phyloP scores from a whole-genome alignment of 2,113 vertebrate species.

The Elachura formosa region DNA sequence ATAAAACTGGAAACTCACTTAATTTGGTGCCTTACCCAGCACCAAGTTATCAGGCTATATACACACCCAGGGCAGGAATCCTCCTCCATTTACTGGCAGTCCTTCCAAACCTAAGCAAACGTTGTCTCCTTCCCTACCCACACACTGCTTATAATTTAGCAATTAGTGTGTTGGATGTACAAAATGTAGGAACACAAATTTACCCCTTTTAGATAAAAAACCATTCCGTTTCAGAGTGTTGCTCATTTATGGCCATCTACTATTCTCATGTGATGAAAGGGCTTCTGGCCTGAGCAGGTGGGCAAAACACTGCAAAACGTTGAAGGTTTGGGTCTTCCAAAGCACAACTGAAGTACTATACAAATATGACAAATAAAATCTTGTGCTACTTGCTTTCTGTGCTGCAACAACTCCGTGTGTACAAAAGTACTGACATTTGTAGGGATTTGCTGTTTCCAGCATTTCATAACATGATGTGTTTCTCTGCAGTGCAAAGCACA shows the following conservation, averaged over 20 bases:
- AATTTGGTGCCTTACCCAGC: background rate
- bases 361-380: background rate
- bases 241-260: background rate
- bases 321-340: background rate
- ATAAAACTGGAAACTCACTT: background rate
- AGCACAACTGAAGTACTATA: background rate
- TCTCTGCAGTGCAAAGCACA: background rate
- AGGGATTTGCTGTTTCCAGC: background rate
- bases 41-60: background rate
- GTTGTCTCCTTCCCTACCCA: background rate
- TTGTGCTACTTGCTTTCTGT: background rate
- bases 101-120: background rate
- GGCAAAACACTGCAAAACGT: background rate
- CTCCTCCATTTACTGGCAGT: background rate
- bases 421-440: background rate
- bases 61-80: background rate
- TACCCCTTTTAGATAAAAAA: background rate
- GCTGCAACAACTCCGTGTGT: accelerated
- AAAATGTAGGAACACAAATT: background rate
- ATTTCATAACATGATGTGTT: background rate
- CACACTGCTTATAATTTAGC: background rate
- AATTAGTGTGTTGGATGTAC: too few species aligned
- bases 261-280: background rate
- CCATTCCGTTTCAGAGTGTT: background rate
- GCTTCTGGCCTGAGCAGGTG: background rate